These are phyloP conservation scores for Pogonus chalceus DNA, from an alignment of 1,140 invertebrate species.

Conservation along the genomic window DNA sequence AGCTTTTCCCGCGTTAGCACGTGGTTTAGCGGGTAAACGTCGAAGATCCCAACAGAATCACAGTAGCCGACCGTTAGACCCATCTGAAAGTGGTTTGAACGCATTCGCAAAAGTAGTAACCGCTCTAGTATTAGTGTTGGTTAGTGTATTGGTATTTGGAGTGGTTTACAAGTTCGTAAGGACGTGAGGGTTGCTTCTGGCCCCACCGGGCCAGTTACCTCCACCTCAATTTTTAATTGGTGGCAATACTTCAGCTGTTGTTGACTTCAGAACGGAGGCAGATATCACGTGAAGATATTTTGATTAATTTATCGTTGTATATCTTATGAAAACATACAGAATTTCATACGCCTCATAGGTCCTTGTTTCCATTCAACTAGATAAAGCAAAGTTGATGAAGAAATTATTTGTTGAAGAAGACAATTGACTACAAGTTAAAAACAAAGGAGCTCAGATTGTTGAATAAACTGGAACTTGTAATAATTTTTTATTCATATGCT, in stretches of 20 bases:
- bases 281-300: not conserved
- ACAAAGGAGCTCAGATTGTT: too few relatives aligned
- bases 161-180: conserved; percentile 65
- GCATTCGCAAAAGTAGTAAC: conserved; percentile 61
- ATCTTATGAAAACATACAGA: too few relatives aligned
- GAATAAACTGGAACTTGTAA: too few relatives aligned
- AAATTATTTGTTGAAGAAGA: too few relatives aligned
- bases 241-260: not conserved
- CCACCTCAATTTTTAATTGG: conserved; percentile 9
- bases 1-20: conserved; percentile 60
- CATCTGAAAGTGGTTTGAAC: conserved; percentile 52
- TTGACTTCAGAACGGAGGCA: not conserved
- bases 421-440: too few relatives aligned
- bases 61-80: conserved; percentile 42
- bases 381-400: too few relatives aligned
- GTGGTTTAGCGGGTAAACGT: conserved; percentile 55
- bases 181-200: conserved; percentile 65
- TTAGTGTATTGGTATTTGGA: conserved; percentile 62
- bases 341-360: too few relatives aligned
- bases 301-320: too few relatives aligned
- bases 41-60: conserved; percentile 42
- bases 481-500: too few relatives aligned
- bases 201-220: conserved; percentile 35
- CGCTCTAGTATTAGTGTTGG: conserved; percentile 55
- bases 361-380: too few relatives aligned